A percentile compares a stretch with the other conserved stretches of the same genome.
These are phyloP conservation scores for Pangasius macronema DNA, from an alignment of 2,797 vertebrate species.

Conservation along the genomic window DNA sequence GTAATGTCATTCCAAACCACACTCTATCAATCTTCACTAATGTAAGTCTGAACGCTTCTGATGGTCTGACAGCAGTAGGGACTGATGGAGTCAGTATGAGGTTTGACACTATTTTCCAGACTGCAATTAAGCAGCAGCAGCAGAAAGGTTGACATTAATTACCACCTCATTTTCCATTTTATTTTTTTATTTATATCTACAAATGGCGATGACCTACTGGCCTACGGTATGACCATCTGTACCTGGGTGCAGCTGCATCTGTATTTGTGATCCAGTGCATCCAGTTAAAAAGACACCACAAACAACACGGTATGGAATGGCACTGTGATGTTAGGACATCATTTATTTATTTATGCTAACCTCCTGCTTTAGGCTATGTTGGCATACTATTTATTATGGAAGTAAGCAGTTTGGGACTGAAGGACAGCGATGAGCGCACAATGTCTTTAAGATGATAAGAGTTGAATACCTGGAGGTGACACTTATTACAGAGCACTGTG, in stretches of 20 bases:
- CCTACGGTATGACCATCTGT: neutral
- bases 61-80: neutral
- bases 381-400: too few species aligned
- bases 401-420: neutral
- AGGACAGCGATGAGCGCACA: too few species aligned
- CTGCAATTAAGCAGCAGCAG: neutral
- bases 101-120: neutral
- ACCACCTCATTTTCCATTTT: neutral
- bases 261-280: neutral
- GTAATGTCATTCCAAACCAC: slow-evolving; percentile 7
- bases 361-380: too few species aligned
- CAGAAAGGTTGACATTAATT: neutral
- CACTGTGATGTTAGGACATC: too few species aligned
- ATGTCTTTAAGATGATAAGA: too few species aligned
- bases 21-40: neutral
- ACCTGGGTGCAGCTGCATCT: neutral
- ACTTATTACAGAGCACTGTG: neutral
- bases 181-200: neutral
- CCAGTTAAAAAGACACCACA: neutral
- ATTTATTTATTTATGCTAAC: too few species aligned
- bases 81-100: neutral
- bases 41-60: neutral
- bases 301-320: too few species aligned
- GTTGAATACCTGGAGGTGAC: too few species aligned
- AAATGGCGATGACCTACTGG: neutral